Conservation (phyloP, 1,140 invertebrate species). For the Neodiprion virginianus region DNA sequence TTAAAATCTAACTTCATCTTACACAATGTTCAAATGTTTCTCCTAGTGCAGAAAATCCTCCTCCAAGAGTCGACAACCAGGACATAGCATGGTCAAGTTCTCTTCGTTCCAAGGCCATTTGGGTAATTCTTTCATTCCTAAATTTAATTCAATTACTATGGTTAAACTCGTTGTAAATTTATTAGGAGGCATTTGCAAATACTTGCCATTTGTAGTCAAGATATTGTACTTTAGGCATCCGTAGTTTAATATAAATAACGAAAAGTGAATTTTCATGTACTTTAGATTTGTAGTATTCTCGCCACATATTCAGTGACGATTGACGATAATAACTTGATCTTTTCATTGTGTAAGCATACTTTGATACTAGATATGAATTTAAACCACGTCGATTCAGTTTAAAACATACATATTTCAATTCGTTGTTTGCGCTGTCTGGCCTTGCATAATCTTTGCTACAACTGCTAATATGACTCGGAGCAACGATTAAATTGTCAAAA, state of each 20-base stretch:
- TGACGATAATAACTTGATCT: conserved; percentile 42
- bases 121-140: conserved; percentile 54
- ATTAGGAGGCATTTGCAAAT: background rate
- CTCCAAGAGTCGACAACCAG: conserved; percentile 95
- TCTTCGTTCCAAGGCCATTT: conserved; percentile 67
- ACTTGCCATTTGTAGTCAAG: conserved; percentile 74
- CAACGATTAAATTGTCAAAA: conserved; percentile 36
- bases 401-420: background rate
- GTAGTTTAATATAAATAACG: conserved; percentile 45
- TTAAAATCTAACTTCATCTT: conserved; percentile 52
- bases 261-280: background rate
- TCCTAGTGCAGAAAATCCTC: conserved; percentile 91
- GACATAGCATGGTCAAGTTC: conserved; percentile 88
- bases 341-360: conserved; percentile 35
- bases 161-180: conserved; percentile 14
- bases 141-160: conserved; percentile 20
- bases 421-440: no score
- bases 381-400: conserved; percentile 40
- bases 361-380: conserved; percentile 49
- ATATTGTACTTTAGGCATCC: conserved; percentile 65
- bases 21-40: conserved; percentile 83
- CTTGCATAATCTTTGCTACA: no score
- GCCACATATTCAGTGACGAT: conserved; percentile 33
- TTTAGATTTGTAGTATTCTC: conserved; percentile 19
- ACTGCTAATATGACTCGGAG: background rate